A percentile compares a stretch with the other conserved stretches of the same genome.
Conservation (phyloP, 2,888 invertebrate genomes). For the Drosophila subsilvestris region DNA sequence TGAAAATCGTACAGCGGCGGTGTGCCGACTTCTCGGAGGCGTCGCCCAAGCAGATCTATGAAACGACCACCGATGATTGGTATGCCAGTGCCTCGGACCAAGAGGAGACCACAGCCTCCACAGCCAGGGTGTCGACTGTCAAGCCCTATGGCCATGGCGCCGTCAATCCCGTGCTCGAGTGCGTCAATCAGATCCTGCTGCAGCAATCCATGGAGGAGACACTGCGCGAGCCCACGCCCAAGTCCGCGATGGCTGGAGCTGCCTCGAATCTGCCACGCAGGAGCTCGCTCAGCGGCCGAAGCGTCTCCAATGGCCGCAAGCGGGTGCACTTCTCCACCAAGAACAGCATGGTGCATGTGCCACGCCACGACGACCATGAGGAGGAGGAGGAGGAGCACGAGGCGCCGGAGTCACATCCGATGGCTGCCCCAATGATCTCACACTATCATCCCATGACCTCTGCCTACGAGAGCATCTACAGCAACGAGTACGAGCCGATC, state of each 20-base stretch:
- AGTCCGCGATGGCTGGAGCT: conserved; percentile 48
- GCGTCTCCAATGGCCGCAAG: conserved; percentile 82
- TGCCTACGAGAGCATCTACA: conserved; percentile 87
- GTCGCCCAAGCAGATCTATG: conserved; percentile 82
- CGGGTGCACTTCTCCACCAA: conserved; percentile 88
- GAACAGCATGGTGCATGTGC: conserved; percentile 86
- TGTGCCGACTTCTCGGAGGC: conserved; percentile 82
- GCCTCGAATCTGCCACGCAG: conserved; percentile 63
- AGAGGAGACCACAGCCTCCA: conserved; percentile 85
- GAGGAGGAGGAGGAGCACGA: conserved; percentile 54
- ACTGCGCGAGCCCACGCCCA: conserved; percentile 58
- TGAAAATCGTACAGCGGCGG: conserved; percentile 70
- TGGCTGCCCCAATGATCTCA: conserved; percentile 51
- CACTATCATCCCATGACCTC: conserved; percentile 63
- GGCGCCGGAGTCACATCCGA: background rate
- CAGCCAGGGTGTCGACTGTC: conserved; percentile 40
- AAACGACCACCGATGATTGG: conserved; percentile 88
- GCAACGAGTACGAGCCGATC: conserved; percentile 90
- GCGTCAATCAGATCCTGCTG: conserved; percentile 92
- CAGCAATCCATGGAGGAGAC: conserved; percentile 88
- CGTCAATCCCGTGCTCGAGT: conserved; percentile 93
- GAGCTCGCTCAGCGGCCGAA: conserved; percentile 75
- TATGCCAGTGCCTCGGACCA: conserved; percentile 92
- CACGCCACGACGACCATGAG: conserved; percentile 78
- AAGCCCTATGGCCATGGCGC: conserved; percentile 85